Conservation (phyloP, 1,140 invertebrate genomes). For the Cyphomyrmex costatus region DNA sequence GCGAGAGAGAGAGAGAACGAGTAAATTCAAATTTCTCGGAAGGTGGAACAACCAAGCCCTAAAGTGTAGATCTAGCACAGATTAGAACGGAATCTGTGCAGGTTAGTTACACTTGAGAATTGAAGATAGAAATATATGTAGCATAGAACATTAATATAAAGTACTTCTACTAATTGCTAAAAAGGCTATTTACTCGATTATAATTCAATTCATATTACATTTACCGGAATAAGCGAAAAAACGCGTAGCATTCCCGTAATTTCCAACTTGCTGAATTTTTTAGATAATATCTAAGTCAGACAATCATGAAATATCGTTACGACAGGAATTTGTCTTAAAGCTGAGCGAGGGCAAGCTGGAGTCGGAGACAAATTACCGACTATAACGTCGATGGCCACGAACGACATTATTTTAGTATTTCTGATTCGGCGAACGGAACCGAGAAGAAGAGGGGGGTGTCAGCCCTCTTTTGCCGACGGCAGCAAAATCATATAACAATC, state of each 20-base stretch:
- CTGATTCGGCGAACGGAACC: slow-evolving; percentile 52
- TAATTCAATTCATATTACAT: slow-evolving; percentile 32
- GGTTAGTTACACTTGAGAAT: no score
- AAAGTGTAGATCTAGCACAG: no score
- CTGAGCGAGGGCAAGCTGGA: slow-evolving; percentile 11
- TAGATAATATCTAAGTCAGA: slow-evolving; percentile 49
- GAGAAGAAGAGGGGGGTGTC: background rate
- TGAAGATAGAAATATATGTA: no score
- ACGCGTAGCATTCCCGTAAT: slow-evolving; percentile 18
- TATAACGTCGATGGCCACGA: slow-evolving; percentile 76
- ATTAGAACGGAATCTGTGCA: no score
- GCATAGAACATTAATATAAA: no score
- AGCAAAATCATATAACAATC: slow-evolving; percentile 77
- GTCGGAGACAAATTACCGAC: slow-evolving; percentile 76
- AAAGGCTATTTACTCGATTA: background rate
- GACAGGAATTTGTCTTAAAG: slow-evolving; percentile 50
- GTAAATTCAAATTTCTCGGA: no score
- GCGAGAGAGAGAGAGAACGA: no score
- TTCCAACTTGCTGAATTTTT: slow-evolving; percentile 50
- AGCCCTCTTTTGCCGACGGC: slow-evolving; percentile 54
- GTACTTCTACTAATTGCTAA: no score
- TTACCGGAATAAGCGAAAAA: slow-evolving; percentile 15
- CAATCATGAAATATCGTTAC: slow-evolving; percentile 62
- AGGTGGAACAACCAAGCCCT: no score
- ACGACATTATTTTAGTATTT: slow-evolving; percentile 79